Evolutionary conservation across 2,888 invertebrate genomes (phyloP).

Genomic region (Copidosoma aretas): DNA sequence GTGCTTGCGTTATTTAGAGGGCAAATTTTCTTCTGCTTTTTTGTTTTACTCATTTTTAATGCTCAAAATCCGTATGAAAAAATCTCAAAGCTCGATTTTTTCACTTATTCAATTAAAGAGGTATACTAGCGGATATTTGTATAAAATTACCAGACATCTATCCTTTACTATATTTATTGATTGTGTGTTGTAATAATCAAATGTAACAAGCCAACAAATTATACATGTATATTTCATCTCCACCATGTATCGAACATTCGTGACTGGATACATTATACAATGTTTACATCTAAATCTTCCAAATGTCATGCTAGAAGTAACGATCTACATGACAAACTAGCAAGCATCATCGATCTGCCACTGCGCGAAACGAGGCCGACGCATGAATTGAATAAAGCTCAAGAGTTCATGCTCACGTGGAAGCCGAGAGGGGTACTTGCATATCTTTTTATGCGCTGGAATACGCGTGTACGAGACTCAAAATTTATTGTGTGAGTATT

Average conservation of each 20-base stretch:
- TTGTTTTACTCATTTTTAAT: too few species aligned
- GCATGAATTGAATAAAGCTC: slow-evolving; percentile 45
- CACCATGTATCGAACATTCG: not conserved
- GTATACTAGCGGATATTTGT: slow-evolving; percentile 2
- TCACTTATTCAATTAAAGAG: slow-evolving; percentile 3
- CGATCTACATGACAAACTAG: not conserved
- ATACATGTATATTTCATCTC: not conserved
- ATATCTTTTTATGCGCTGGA: not conserved
- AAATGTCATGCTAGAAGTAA: not conserved
- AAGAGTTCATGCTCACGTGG: slow-evolving; percentile 11
- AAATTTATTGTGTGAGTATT: too few species aligned
- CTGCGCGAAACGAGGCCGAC: slow-evolving; percentile 13
- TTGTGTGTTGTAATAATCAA: too few species aligned
- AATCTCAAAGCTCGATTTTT: not conserved
- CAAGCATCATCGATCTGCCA: slow-evolving; percentile 2
- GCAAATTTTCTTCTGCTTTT: too few species aligned
- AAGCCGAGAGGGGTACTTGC: not conserved
- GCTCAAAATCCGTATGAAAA: not conserved
- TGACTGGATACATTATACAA: too few species aligned
- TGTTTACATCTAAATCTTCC: not conserved
- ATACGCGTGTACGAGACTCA: not conserved
- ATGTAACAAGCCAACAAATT: not conserved
- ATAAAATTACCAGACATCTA: too few species aligned
- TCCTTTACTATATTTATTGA: too few species aligned
- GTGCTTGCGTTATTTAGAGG: too few species aligned